These are phyloP conservation scores for Diaperis boleti DNA, from an alignment of 2,888 invertebrate species.

Conservation along the genomic window DNA sequence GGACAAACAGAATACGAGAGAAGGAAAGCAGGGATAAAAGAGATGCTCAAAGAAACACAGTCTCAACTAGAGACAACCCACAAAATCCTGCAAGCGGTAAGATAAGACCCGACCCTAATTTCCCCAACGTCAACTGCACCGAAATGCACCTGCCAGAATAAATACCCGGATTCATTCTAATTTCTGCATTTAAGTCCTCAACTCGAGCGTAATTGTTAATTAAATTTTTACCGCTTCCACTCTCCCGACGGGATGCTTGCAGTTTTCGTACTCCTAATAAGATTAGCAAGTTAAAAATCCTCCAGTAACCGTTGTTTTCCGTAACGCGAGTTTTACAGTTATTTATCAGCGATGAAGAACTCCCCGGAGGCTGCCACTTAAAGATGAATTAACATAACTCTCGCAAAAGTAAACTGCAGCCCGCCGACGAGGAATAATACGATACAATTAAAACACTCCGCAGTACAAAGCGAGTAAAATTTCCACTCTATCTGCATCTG, in stretches of 20 bases:
- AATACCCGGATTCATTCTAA: neutral
- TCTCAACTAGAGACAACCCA: neutral
- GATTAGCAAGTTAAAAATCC: conserved; percentile 6
- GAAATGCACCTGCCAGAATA: neutral
- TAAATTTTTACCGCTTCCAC: neutral
- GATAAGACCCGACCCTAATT: conserved; percentile 3
- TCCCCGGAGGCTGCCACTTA: conserved; percentile 14
- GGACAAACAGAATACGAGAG: no score
- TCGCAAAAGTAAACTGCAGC: conserved; percentile 22
- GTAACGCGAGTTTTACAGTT: conserved; percentile 20
- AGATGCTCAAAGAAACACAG: no score
- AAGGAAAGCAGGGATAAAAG: no score
- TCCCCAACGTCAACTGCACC: neutral
- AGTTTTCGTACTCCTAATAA: neutral
- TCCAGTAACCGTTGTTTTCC: conserved; percentile 6
- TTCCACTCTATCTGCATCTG: conserved; percentile 17
- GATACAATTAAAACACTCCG: conserved; percentile 22
- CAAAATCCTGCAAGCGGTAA: neutral
- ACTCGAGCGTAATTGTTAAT: conserved; percentile 7
- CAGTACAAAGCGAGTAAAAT: conserved; percentile 3
- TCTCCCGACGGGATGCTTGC: neutral
- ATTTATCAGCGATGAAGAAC: conserved; percentile 23
- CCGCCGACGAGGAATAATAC: conserved; percentile 18
- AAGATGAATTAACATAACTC: conserved; percentile 16
- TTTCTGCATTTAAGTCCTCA: neutral